Evolutionary conservation across 2,888 invertebrate genomes (phyloP).

Genomic region (Ephialtes manifestator): DNA sequence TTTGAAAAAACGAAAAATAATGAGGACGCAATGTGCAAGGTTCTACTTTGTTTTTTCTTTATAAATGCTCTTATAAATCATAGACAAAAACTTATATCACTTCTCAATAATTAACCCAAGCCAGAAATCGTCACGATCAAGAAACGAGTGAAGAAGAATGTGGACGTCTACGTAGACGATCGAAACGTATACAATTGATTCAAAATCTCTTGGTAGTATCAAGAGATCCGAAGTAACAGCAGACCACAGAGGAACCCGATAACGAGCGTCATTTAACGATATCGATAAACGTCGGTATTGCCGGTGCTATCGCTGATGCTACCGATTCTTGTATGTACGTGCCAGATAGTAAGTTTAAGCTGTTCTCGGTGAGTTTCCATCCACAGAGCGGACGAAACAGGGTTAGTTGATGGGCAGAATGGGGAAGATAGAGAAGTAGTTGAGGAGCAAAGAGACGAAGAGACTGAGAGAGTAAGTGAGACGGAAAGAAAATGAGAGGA

Average conservation of each 20-base stretch:
- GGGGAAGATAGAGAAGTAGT: slow-evolving; percentile 6
- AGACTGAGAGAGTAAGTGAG: not conserved
- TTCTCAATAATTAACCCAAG: too few species aligned
- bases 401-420: slow-evolving; percentile 9
- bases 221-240: not conserved
- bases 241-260: not conserved
- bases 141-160: not conserved
- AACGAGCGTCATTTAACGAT: slow-evolving; percentile 13
- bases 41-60: too few species aligned
- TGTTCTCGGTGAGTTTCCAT: slow-evolving; percentile 23
- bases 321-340: slow-evolving; percentile 26
- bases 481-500: not conserved
- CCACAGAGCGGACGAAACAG: slow-evolving; percentile 12
- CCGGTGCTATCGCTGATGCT: not conserved
- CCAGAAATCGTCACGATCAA: not conserved
- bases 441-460: slow-evolving; percentile 6
- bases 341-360: slow-evolving; percentile 14
- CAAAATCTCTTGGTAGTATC: not conserved
- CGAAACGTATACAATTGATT: not conserved
- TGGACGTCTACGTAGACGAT: not conserved
- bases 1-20: too few species aligned
- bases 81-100: too few species aligned
- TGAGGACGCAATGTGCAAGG: too few species aligned
- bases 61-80: too few species aligned
- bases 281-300: not conserved